These are phyloP conservation scores for Ispidina lecontei DNA, from an alignment of 2,797 vertebrate species.

Conservation along the genomic window DNA sequence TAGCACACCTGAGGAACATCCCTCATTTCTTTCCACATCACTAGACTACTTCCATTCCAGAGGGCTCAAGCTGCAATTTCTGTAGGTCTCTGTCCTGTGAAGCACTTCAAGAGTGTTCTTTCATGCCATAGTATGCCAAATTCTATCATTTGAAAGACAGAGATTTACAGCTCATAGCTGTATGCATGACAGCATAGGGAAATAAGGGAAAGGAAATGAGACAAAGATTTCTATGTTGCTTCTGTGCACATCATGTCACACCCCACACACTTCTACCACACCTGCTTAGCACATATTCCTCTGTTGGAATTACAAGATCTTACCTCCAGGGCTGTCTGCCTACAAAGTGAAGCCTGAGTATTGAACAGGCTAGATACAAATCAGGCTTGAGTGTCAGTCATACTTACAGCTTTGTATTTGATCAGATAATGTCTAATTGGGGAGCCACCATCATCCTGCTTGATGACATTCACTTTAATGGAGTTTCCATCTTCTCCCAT, in stretches of 20 bases:
- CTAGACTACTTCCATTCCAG: not conserved
- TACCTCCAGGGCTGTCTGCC: not conserved
- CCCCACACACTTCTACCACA: not conserved
- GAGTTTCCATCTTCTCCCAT: slow-evolving; percentile 91
- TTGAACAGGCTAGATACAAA: not conserved
- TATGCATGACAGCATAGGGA: not conserved
- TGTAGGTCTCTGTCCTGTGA: too few species aligned
- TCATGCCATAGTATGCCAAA: fast-evolving
- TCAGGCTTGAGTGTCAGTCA: not conserved
- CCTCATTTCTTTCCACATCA: not conserved
- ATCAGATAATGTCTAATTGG: slow-evolving; percentile 94
- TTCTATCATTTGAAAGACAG: not conserved
- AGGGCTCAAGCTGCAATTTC: not conserved
- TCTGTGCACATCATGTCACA: not conserved
- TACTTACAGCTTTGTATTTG: slow-evolving; percentile 93
- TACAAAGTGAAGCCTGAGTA: not conserved
- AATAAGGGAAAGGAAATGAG: not conserved
- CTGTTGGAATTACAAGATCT: not conserved
- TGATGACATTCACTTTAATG: slow-evolving; percentile 89
- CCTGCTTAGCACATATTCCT: not conserved
- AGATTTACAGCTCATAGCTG: not conserved
- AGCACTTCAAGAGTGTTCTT: not conserved
- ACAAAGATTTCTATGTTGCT: not conserved
- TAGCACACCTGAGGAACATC: not conserved
- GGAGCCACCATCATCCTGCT: slow-evolving; percentile 96